Conservation (phyloP, 1,140 invertebrate genomes). For the Drosophila subobscura region DNA sequence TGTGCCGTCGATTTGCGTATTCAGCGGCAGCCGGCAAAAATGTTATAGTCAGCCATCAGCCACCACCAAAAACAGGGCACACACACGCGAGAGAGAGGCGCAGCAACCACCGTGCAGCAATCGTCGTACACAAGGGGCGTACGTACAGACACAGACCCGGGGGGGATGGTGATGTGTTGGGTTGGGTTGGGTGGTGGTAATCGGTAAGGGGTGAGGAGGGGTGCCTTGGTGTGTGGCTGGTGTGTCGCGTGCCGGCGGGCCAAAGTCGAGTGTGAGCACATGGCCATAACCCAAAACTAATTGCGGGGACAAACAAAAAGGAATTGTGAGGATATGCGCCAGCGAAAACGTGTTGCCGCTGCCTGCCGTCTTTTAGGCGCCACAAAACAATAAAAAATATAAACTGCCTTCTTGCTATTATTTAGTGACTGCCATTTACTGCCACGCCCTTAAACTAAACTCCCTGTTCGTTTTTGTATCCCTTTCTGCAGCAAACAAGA, state of each 20-base stretch:
- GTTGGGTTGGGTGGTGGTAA: background rate
- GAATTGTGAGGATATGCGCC: conserved; percentile 21
- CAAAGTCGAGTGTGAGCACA: conserved; percentile 41
- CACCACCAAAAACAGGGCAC: conserved; percentile 27
- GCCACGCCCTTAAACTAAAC: conserved; percentile 50
- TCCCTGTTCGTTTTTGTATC: conserved; percentile 11
- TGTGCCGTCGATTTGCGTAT: conserved; percentile 61
- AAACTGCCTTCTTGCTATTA: conserved; percentile 14
- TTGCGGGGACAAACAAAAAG: conserved; percentile 46
- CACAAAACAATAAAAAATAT: conserved; percentile 43
- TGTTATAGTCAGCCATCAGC: conserved; percentile 56
- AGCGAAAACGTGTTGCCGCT: conserved; percentile 10
- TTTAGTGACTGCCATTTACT: conserved; percentile 1
- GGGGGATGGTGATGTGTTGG: conserved; percentile 21
- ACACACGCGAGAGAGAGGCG: conserved; percentile 9
- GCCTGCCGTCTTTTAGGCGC: conserved; percentile 68
- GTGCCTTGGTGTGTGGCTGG: background rate
- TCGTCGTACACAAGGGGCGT: conserved; percentile 11
- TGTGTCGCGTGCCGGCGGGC: conserved; percentile 36
- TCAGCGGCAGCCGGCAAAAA: conserved; percentile 73
- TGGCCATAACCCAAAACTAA: conserved; percentile 58
- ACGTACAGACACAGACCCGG: background rate
- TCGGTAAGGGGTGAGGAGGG: conserved; percentile 4
- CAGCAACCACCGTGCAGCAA: conserved; percentile 46
- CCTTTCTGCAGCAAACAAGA: conserved; percentile 86